Evolutionary conservation across 2,888 invertebrate species (phyloP).

Genomic region (Parnassius orleans): DNA sequence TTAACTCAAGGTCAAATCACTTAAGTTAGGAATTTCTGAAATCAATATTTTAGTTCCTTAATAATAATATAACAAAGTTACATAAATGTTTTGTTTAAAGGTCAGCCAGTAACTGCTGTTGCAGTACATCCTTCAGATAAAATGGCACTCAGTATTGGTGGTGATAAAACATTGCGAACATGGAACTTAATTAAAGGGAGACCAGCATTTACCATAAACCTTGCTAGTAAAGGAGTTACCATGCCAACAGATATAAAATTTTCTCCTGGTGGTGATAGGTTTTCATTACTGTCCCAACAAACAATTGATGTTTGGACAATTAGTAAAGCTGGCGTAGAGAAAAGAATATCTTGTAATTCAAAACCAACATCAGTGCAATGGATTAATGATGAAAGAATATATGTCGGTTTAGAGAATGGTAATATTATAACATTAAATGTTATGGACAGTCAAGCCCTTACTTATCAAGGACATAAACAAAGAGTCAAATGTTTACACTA

Average conservation of each 20-base stretch:
- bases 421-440: slow-evolving; percentile 82
- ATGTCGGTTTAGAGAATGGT: slow-evolving; percentile 89
- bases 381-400: slow-evolving; percentile 82
- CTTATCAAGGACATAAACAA: slow-evolving; percentile 80
- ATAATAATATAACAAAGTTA: too few relatives aligned
- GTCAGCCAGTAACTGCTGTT: slow-evolving; percentile 85
- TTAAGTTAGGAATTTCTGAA: too few relatives aligned
- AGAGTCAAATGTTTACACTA: slow-evolving; percentile 85
- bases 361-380: slow-evolving; percentile 88
- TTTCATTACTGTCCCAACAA: slow-evolving; percentile 87
- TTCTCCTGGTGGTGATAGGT: slow-evolving; percentile 89
- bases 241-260: slow-evolving; percentile 82
- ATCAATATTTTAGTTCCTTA: too few relatives aligned
- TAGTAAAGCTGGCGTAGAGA: slow-evolving; percentile 86
- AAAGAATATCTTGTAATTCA: slow-evolving; percentile 83
- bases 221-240: slow-evolving; percentile 84
- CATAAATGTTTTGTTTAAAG: slow-evolving; percentile 37
- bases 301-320: slow-evolving; percentile 90
- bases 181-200: slow-evolving; percentile 97
- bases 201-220: slow-evolving; percentile 93
- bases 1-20: too few relatives aligned
- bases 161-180: slow-evolving; percentile 90
- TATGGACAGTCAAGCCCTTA: slow-evolving; percentile 67
- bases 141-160: slow-evolving; percentile 91
- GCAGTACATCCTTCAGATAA: slow-evolving; percentile 95